Evolutionary conservation across 2,797 vertebrate species (phyloP).

Genomic region (Chelmon rostratus): DNA sequence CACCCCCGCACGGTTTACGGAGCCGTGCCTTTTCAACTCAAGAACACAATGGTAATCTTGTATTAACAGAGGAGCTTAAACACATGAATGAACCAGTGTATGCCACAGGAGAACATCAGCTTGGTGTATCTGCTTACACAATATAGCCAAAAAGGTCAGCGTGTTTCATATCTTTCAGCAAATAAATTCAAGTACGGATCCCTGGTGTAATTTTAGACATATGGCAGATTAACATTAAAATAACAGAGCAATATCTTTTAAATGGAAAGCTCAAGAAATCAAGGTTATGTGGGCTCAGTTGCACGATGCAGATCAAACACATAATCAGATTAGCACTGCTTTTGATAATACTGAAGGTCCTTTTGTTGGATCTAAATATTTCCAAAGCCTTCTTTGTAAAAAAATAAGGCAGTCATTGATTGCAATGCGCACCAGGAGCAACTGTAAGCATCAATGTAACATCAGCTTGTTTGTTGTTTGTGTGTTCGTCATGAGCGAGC

Average conservation of each 20-base stretch:
- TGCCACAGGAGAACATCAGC: conserved; percentile 45
- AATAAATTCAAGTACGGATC: conserved; percentile 32
- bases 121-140: conserved; percentile 51
- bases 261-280: background rate
- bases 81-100: conserved; percentile 65
- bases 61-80: conserved; percentile 65
- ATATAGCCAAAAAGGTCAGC: conserved; percentile 45
- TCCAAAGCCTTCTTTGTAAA: background rate
- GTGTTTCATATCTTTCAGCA: conserved; percentile 34
- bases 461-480: background rate
- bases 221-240: background rate
- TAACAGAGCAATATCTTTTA: background rate
- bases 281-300: background rate
- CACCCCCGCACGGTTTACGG: conserved; percentile 63
- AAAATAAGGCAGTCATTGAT: background rate
- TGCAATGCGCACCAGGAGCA: background rate
- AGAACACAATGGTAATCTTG: conserved; percentile 67
- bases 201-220: background rate
- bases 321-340: background rate
- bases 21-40: conserved; percentile 70
- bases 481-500: background rate
- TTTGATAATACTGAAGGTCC: background rate
- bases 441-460: background rate
- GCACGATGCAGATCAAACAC: background rate
- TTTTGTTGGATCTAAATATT: conserved; percentile 3